Base-by-base conservation (phyloP, 2,797 vertebrate species). In the Neosalanx taihuensis region DNA sequence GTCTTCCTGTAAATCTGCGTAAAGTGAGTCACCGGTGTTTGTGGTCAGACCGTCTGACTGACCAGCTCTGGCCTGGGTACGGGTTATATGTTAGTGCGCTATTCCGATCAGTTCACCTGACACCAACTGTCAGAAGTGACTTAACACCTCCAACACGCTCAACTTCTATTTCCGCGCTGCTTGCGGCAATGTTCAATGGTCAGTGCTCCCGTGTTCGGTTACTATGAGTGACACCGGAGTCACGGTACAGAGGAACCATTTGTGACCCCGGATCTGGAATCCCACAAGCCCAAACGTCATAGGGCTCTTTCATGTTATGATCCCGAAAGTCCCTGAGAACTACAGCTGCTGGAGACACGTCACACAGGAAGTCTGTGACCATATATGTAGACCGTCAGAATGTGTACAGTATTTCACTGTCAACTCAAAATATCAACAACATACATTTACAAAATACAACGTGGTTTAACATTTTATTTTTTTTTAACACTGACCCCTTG, bases 81-180 rank as follows among this genome's bases (percentile, higher is more conserved):
- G 70, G 75, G 64, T 71, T 51, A 60, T 73, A 49, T 71, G 78
- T 67, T 30, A 2, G 60, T 64, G 76, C 83, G 29, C 60, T 92
- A 92, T 92, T 91, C 80, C 85, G 67, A 81, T 29, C n/a, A 9
- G 13, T 71, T 72, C 91, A 92, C 78, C 89, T 92, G 91, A 72
- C 70, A 33, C 73, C 35, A 46, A 9, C 63, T 57, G 70, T 91
- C 88, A 83, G 58, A 65, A 5, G 63, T 60, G 78, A 73, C 76
- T 53, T 73, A 72, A 64, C 70, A 29, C 30, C 56, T 35, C 76
- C 53, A 73, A 64, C 70, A 18, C 26, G 67, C 49, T 37, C 2
- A 7, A 4, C 41, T 57, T 65, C 70, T 77, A 73, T 33, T 5
- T 12, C 29, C 20, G 15, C 23, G 58, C 30, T 29, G 15, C 26